Base-by-base conservation (phyloP, 2,888 invertebrate genomes). In the Diplolepis rosae region DNA sequence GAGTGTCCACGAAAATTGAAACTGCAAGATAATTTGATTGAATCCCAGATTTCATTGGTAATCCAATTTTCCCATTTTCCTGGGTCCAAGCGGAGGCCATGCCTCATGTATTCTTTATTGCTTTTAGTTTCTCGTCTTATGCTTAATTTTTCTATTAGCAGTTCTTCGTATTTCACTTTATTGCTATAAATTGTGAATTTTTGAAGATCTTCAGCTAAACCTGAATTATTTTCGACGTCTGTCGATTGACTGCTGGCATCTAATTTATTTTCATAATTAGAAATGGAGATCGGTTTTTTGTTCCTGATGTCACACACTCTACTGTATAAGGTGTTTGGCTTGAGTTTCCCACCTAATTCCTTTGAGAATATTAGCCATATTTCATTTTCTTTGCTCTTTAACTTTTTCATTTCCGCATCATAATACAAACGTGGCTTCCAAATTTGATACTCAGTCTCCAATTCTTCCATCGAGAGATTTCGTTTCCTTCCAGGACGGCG, bases 51-150 rank as follows among this genome's bases (percentile, higher is more conserved):
- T 51, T 52, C 22, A 32, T 67, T 24, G 15, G 52, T 30, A 30
- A 52, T 52, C 67, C 67, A 67, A 11, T 69, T 32, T 48, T 69
- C 69, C 69, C 69, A 56, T 13, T 42, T 28, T 28, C 69, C 65
- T 30, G 61, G 42, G 24, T 27, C 48, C 15, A 69, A 39, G 61
- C 27, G n/a, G 13, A 13, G 32, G 18, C 45, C 24, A 27, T 39
- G 18, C 30, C 56, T 42, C 11, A 27, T n/a, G 28, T 65, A 48
- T 18, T n/a, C 28, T 42, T 69, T 22, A 50, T 50, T 50, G 6
- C 15, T 22, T 13, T 22, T 50, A 18, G 13, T 50, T 50, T 13
- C 22, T 22, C 13, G 13, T 22, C 50, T 22, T 50, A 5, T 18
- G 6, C 22, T 50, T 4, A 18, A 7, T 50, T 50, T 22, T 50